Evolutionary conservation across 2,888 invertebrate species (phyloP).

Genomic region (Drosophila atroscutellata): DNA sequence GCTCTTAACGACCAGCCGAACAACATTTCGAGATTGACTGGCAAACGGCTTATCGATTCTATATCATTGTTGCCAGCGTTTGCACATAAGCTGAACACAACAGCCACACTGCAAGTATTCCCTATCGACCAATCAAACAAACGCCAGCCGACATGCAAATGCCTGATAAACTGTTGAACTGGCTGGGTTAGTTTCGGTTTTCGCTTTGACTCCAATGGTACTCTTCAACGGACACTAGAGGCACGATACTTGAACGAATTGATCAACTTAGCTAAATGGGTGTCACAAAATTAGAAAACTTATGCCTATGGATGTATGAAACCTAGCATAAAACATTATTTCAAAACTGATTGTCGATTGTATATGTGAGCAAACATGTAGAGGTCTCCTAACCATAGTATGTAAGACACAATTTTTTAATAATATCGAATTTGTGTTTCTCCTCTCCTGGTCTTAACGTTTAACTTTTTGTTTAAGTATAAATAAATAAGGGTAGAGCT

Average conservation of each 20-base stretch:
- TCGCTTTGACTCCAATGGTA: not conserved
- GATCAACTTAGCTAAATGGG: slow-evolving; percentile 7
- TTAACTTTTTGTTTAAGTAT: slow-evolving; percentile 4
- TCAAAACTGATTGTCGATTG: not conserved
- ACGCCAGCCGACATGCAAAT: slow-evolving; percentile 67
- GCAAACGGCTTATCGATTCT: slow-evolving; percentile 66
- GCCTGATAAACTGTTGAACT: slow-evolving; percentile 55
- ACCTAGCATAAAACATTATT: not conserved
- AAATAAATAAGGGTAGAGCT: not conserved
- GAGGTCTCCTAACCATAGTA: not conserved
- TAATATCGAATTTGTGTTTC: slow-evolving; percentile 15
- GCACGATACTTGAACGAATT: slow-evolving; percentile 4
- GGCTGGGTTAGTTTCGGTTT: slow-evolving; percentile 28
- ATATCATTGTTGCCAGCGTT: slow-evolving; percentile 54
- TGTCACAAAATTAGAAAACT: slow-evolving; percentile 5
- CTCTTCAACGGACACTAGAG: not conserved
- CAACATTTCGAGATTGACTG: slow-evolving; percentile 44
- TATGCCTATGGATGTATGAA: not conserved
- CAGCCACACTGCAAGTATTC: slow-evolving; percentile 11
- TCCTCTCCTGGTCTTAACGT: not conserved
- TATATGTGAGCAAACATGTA: not conserved
- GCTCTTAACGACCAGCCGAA: slow-evolving; percentile 37
- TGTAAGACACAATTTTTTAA: not conserved
- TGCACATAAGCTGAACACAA: slow-evolving; percentile 56
- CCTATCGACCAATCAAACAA: slow-evolving; percentile 42